Evolutionary conservation across 2,797 vertebrate genomes (phyloP), one percentile per base, ranked within the genome.

Genomic region (Cuculus canorus): DNA sequence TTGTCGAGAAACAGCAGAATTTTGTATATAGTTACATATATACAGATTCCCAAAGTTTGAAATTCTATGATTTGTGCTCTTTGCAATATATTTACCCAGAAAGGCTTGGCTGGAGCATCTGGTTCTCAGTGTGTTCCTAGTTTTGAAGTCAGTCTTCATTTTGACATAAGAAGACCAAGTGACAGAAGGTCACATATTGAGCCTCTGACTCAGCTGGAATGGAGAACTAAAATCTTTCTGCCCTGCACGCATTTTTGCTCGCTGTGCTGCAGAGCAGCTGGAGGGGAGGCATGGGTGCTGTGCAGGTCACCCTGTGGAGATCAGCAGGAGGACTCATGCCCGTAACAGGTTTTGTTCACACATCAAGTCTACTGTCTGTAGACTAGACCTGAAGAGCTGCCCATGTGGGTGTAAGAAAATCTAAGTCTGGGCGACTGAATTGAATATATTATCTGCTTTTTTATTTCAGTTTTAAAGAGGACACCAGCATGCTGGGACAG

Each of bases 1-100:
- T 91, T 93, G 93, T 95, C 14, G 0, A 96, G 91, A 96, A 96
- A 94, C 70, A 94, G 77, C 88, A 94, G 79, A 91, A 94, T 85
- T 91, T 48, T 97, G 94, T 95, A 59, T 96, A 96, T 82, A 80
- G 88, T 96, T 87, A 54, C 70, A 83, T 95, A 90, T 94, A 96
- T 47, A 94, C 92, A 91, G 80, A 96, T 95, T 79, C 56, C 17
- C 59, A 86, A 63, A 81, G 87, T 94, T 92, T 97, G 93, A 96
- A 96, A 77, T 78, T 2, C 24, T 88, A 82, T 94, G 93, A 95
- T 93, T 95, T 93, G 90, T 95, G 81, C 70, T 93, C 82, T 75
- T 95, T 56, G 63, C 69, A 69, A 65, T 69, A 10, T 91, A 93
- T 97, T 95, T 93, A 82, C 84, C 43, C 82, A 86, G 94, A 79